Evolutionary conservation across 2,113 vertebrate species (phyloP).

Genomic region (Syngnathus floridae): DNA sequence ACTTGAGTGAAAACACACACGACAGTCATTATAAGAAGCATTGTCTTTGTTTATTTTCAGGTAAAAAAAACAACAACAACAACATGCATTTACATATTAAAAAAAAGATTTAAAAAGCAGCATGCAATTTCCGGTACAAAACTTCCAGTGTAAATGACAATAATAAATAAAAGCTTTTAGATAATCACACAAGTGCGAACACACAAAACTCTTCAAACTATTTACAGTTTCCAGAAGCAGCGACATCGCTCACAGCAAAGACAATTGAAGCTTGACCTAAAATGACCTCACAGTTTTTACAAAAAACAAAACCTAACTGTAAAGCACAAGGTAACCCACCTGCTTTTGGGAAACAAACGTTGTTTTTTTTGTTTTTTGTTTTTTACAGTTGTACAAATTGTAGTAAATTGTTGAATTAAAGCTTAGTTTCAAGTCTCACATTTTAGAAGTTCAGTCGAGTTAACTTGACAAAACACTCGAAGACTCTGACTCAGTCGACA

Average conservation of each 20-base stretch:
- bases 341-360: constrained; percentile 35
- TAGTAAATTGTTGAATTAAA: constrained; percentile 64
- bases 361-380: constrained; percentile 19
- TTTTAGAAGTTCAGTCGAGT: constrained; percentile 39
- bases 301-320: constrained; percentile 22
- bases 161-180: constrained; percentile 69
- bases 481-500: constrained; percentile 96
- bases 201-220: constrained; percentile 58
- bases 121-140: constrained; percentile 45
- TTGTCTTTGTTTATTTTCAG: constrained; percentile 42
- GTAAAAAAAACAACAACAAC: constrained; percentile 19
- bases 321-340: constrained; percentile 9
- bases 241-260: constrained; percentile 20
- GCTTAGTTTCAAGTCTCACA: constrained; percentile 33
- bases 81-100: constrained; percentile 8
- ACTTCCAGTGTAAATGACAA: constrained; percentile 61
- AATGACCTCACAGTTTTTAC: constrained; percentile 2
- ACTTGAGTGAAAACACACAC: constrained; percentile 25
- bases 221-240: constrained; percentile 59
- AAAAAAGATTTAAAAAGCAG: constrained; percentile 34
- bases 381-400: constrained; percentile 71
- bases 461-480: constrained; percentile 96
- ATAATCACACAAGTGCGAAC: constrained; percentile 60
- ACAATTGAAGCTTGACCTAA: constrained; percentile 12
- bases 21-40: constrained; percentile 30